Conservation (phyloP, 2,797 vertebrate species). For the Odontamblyopus rebecca region DNA sequence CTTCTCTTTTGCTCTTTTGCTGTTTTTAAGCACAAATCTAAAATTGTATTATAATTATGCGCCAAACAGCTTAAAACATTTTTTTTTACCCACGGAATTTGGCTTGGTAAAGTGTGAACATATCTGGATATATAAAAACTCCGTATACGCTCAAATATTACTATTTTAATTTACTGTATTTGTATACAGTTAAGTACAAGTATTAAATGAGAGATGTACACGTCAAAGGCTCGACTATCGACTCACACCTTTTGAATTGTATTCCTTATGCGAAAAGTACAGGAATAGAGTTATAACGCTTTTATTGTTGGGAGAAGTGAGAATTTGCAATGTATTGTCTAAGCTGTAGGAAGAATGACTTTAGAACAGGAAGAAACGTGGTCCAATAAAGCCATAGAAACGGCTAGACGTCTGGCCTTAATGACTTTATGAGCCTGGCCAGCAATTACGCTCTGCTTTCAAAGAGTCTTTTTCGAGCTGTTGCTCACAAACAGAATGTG, state of each 20-base stretch:
- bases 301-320: conserved; percentile 80
- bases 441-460: conserved; percentile 88
- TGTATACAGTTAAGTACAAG: background rate
- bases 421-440: conserved; percentile 91
- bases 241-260: conserved; percentile 4
- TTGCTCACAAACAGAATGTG: conserved; percentile 83
- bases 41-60: background rate
- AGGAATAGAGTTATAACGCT: conserved; percentile 48
- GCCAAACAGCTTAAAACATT: background rate
- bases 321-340: conserved; percentile 83
- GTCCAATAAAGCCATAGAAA: conserved; percentile 96
- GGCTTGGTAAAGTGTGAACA: background rate
- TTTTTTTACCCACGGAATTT: conserved; percentile 1
- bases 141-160: no score
- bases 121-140: background rate
- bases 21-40: background rate
- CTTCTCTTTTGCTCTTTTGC: conserved; percentile 24
- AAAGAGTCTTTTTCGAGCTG: conserved; percentile 84
- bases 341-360: conserved; percentile 86
- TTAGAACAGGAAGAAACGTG: conserved; percentile 95
- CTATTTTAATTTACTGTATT: background rate
- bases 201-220: background rate
- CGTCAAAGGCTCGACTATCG: background rate
- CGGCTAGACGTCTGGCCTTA: conserved; percentile 99
- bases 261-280: conserved; percentile 19